A percentile compares a stretch with the other conserved stretches of the same genome.
Evolutionary conservation across 2,888 invertebrate species (phyloP).

Genomic region (Cataglyphis rosenhaueri): DNA sequence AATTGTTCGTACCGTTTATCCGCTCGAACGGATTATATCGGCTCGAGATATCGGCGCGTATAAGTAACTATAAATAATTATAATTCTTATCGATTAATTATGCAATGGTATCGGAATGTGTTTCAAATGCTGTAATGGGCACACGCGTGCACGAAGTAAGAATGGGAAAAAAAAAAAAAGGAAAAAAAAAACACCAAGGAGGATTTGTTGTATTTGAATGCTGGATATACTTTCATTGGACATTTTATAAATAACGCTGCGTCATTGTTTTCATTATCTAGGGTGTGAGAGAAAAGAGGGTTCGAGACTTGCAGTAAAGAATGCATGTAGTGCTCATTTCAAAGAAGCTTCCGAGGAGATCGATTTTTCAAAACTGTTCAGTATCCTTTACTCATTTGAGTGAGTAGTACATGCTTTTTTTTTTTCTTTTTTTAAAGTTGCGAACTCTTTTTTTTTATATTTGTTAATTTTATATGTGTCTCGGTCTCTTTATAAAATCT

Average conservation of each 20-base stretch:
- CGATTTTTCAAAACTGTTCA: neutral
- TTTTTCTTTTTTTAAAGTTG: neutral
- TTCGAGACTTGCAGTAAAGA: neutral
- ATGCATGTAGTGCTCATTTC: neutral
- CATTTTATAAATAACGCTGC: constrained; percentile 58
- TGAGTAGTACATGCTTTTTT: neutral
- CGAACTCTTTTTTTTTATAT: constrained; percentile 31
- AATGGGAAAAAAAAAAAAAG: neutral
- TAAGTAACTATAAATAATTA: constrained; percentile 9
- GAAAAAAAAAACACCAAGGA: constrained; percentile 25
- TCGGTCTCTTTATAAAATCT: constrained; percentile 8
- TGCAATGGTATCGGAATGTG: constrained; percentile 42
- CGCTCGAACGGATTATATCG: neutral
- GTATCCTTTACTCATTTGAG: constrained; percentile 11
- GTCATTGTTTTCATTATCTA: constrained; percentile 41
- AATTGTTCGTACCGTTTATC: neutral
- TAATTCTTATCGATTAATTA: neutral
- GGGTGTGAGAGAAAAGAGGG: constrained; percentile 8
- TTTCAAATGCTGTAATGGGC: constrained; percentile 71
- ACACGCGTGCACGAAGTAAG: constrained; percentile 55
- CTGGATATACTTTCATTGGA: constrained; percentile 50
- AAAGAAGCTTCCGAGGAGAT: constrained; percentile 3
- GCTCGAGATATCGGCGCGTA: neutral
- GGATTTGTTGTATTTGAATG: constrained; percentile 78
- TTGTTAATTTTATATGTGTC: neutral